phyloP scores from a whole-genome alignment of 2,888 invertebrate genomes.

The Tryphoninae sp. region DNA sequence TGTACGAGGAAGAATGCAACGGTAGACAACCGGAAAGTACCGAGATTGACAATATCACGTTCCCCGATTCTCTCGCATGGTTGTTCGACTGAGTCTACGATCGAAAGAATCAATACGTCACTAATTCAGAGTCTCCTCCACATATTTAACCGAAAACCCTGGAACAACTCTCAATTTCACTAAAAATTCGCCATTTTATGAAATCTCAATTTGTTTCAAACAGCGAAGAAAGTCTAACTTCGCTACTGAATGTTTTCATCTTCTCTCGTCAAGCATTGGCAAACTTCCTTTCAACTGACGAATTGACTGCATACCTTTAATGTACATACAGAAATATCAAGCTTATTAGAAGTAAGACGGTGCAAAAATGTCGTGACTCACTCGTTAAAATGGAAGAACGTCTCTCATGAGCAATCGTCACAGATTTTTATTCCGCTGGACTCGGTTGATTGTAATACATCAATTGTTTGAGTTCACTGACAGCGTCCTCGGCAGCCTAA shows the following conservation, averaged over 20 bases:
- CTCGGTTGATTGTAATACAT: conserved; percentile 72
- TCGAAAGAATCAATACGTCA: not conserved
- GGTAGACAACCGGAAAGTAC: conserved; percentile 60
- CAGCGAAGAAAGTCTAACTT: too few relatives aligned
- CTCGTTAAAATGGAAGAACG: not conserved
- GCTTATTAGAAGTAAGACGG: not conserved
- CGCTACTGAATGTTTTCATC: too few relatives aligned
- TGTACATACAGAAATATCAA: conserved; percentile 9
- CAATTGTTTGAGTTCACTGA: conserved; percentile 83
- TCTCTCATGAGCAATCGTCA: not conserved
- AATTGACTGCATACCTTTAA: conserved; percentile 38
- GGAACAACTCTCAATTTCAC: too few relatives aligned
- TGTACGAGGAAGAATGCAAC: conserved; percentile 82
- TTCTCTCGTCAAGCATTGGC: too few relatives aligned
- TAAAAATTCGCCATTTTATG: too few relatives aligned
- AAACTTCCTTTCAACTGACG: not conserved
- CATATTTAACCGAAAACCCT: too few relatives aligned
- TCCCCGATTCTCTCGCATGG: conserved; percentile 39
- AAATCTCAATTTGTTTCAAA: too few relatives aligned
- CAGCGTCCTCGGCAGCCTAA: conserved; percentile 83
- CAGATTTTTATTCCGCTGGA: conserved; percentile 48
- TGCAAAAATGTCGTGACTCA: conserved; percentile 24
- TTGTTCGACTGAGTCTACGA: conserved; percentile 13
- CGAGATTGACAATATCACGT: conserved; percentile 13
- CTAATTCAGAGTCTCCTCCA: not conserved